Conservation (phyloP, 2,888 invertebrate species). For the Drosophila aldrichi region DNA sequence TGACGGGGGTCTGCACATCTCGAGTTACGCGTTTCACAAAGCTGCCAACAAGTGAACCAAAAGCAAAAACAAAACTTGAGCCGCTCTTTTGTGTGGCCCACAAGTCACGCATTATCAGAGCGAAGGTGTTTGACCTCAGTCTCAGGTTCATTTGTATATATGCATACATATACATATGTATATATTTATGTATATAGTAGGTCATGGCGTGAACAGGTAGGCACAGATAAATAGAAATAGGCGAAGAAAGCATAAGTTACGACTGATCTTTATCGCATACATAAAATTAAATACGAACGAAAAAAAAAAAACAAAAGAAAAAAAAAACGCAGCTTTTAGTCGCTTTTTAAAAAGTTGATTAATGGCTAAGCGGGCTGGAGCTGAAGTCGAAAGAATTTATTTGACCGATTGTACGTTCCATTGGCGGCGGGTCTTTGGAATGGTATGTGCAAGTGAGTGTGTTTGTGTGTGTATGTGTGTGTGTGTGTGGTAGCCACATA, state of each 20-base stretch:
- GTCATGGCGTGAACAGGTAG: slow-evolving; percentile 66
- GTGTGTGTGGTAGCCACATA: slow-evolving; percentile 11
- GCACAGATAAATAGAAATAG: slow-evolving; percentile 42
- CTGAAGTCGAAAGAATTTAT: slow-evolving; percentile 27
- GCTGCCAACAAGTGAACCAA: slow-evolving; percentile 51
- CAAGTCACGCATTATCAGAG: slow-evolving; percentile 76
- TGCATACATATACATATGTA: slow-evolving; percentile 40
- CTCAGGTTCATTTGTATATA: slow-evolving; percentile 67
- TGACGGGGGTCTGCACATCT: slow-evolving; percentile 25
- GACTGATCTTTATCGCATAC: slow-evolving; percentile 57
- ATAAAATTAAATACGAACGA: slow-evolving; percentile 16
- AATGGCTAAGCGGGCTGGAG: slow-evolving; percentile 28
- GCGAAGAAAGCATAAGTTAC: slow-evolving; percentile 71
- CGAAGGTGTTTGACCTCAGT: slow-evolving; percentile 71
- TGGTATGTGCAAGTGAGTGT: not conserved
- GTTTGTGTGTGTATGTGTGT: not conserved
- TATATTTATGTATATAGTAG: slow-evolving; percentile 61
- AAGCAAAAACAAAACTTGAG: slow-evolving; percentile 26
- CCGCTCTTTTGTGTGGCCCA: slow-evolving; percentile 39
- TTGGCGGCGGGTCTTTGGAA: slow-evolving; percentile 21
- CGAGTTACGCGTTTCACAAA: slow-evolving; percentile 56
- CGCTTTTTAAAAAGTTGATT: slow-evolving; percentile 40
- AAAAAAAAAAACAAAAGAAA: not conserved
- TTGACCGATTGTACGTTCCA: slow-evolving; percentile 40
- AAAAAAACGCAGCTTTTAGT: slow-evolving; percentile 29